Evolutionary conservation across 2,888 invertebrate species (phyloP), one percentile per base, ranked within the genome.

Genomic region (Orchesellides sinensis): DNA sequence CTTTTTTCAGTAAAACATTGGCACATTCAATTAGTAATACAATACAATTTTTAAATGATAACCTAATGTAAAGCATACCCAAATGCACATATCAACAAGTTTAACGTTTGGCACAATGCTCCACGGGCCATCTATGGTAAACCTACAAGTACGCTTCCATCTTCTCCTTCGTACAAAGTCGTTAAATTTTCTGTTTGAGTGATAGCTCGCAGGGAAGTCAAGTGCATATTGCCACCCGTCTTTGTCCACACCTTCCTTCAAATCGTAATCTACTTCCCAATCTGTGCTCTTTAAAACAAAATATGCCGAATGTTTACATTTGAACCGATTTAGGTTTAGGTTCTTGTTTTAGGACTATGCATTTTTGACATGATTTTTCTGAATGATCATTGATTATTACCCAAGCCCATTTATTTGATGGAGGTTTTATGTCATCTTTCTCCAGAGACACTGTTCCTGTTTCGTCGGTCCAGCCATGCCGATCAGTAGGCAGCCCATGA

Each of bases 171-270:
- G 92, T 0, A 97, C 97, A 89, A 96, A 96, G 90, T 97, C 97
- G 0, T 96, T 96, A 86, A 97, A 94, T 86, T 95, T 92, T 90
- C 96, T 96, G 88, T 94, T 93, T 0, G 94, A 94, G 89, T 96
- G 97, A 90, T 96, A 97, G 10, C 94, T 93, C 0, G 95, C 93
- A 0, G 97, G 96, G 89, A 98, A 97, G 90, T 97, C 97, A 0
- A 96, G 94, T 0, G 97, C 97, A 90, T 97, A 98, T 89, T 98
- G 98, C 98, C 98, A 98, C 1, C 98, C 98, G 87, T 97, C 96
- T 80, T 93, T 92, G 90, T 98, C 97, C 0, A 96, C 96, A 1
- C 97, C 97, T 0, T 96, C 96, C 0, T 96, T 95, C 8, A 95
- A 94, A 89, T 95, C 95, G 89, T 95, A 97, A 90, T 98, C 98